phyloP scores from a whole-genome alignment of 2,113 vertebrate genomes.

The Mobula hypostoma region DNA sequence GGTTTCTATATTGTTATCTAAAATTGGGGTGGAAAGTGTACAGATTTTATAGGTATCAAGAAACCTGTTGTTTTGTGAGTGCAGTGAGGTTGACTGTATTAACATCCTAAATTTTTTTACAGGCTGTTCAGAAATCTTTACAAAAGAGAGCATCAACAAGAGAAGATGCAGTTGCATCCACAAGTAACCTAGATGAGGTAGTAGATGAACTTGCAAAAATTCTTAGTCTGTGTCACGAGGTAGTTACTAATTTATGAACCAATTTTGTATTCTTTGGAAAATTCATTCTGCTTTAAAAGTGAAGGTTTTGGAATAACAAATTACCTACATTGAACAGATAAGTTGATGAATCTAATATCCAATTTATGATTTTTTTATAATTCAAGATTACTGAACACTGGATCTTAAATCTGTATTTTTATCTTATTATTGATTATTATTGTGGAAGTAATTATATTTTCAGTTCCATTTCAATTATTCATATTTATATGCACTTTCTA shows the following conservation, averaged over 20 bases:
- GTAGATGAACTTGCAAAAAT: conserved; percentile 2
- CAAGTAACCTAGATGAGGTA: conserved; percentile 38
- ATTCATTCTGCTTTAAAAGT: conserved; percentile 1
- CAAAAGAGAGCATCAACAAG: conserved; percentile 35
- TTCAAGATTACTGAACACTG: neutral
- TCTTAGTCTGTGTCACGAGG: conserved; percentile 23
- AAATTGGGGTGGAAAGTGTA: neutral
- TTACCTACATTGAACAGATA: neutral
- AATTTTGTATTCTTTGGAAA: neutral
- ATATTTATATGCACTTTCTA: neutral
- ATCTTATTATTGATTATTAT: neutral
- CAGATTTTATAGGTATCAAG: neutral
- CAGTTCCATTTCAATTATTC: neutral
- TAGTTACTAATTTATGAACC: conserved; percentile 4
- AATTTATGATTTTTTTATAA: neutral
- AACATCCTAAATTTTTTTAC: conserved; percentile 33
- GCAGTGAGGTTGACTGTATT: neutral
- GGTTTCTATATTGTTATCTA: neutral
- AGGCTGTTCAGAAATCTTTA: conserved; percentile 36
- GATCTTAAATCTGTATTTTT: neutral
- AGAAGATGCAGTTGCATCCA: conserved; percentile 37
- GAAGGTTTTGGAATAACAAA: conserved; percentile 5
- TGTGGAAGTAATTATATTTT: neutral
- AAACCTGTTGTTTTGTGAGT: conserved; percentile 14
- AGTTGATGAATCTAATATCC: neutral